Percentiles rank a stretch among this genome's conserved stretches.
Conservation (phyloP, 2,888 invertebrate species). For the Tetanocera ferruginea region DNA sequence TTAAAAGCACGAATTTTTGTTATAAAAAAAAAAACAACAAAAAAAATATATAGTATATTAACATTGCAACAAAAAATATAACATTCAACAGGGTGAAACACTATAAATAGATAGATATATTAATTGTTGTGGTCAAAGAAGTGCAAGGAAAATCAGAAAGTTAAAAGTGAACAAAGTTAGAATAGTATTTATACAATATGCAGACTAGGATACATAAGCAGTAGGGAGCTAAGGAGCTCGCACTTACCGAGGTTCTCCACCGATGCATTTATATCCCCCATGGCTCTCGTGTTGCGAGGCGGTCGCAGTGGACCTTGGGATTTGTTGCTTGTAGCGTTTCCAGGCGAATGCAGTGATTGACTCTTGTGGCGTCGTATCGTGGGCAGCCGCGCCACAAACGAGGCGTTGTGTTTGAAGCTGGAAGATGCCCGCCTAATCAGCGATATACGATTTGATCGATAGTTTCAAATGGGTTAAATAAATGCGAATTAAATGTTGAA, state of each 20-base stretch:
- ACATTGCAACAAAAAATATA: neutral
- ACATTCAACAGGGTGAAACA: neutral
- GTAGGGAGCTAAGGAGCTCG: neutral
- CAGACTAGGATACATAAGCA: neutral
- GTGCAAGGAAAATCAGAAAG: neutral
- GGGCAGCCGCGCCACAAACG: slow-evolving; percentile 91
- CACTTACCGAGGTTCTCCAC: slow-evolving; percentile 80
- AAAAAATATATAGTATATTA: no score
- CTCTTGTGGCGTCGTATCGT: slow-evolving; percentile 87
- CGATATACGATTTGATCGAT: slow-evolving; percentile 58
- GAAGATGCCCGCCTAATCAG: slow-evolving; percentile 78
- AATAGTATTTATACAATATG: neutral
- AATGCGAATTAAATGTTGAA: slow-evolving; percentile 32
- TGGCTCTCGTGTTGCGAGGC: slow-evolving; percentile 74
- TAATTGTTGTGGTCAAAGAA: neutral
- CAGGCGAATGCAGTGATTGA: slow-evolving; percentile 82
- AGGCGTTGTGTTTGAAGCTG: slow-evolving; percentile 94
- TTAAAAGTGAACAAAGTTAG: neutral
- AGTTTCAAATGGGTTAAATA: slow-evolving; percentile 51
- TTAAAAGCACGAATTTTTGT: neutral
- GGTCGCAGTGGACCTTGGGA: slow-evolving; percentile 56
- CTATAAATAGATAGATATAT: neutral
- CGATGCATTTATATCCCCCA: slow-evolving; percentile 81
- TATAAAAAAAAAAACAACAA: neutral
- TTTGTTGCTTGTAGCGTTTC: slow-evolving; percentile 62